These are phyloP conservation scores for Neotoxoptera formosana DNA, from an alignment of 1,140 invertebrate species.

Conservation along the genomic window DNA sequence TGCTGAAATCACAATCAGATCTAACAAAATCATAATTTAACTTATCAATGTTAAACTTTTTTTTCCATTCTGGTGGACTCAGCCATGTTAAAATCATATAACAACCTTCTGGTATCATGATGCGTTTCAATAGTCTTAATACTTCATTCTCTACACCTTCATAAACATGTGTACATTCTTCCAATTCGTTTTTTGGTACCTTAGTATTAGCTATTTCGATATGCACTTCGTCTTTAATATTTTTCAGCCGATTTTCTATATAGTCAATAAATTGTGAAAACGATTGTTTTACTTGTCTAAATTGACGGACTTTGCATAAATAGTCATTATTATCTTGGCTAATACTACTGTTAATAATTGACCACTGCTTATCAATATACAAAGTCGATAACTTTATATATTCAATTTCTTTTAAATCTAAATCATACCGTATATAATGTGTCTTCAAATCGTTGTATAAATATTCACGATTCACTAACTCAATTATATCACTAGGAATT, in stretches of 20 bases:
- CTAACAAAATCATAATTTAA: background rate
- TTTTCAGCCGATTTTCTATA: too few species aligned
- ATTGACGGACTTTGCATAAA: too few species aligned
- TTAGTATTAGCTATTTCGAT: background rate
- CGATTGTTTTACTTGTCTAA: background rate
- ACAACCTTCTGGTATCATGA: background rate
- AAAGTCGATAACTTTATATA: background rate
- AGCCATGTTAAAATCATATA: conserved; percentile 6
- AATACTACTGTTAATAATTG: background rate
- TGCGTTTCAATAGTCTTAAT: background rate
- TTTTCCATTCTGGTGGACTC: background rate
- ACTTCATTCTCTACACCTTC: background rate
- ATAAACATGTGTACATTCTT: background rate
- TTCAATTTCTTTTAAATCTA: background rate
- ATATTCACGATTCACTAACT: background rate
- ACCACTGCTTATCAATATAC: background rate
- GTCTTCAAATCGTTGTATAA: background rate
- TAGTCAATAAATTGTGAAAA: background rate
- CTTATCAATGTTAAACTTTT: background rate
- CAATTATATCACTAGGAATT: background rate
- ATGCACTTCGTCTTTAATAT: too few species aligned
- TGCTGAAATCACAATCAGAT: background rate
- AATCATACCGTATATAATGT: background rate
- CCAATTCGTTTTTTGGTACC: too few species aligned
- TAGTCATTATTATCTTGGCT: background rate